phyloP scores from a whole-genome alignment of 2,888 invertebrate species.

The Tridacna crocea region DNA sequence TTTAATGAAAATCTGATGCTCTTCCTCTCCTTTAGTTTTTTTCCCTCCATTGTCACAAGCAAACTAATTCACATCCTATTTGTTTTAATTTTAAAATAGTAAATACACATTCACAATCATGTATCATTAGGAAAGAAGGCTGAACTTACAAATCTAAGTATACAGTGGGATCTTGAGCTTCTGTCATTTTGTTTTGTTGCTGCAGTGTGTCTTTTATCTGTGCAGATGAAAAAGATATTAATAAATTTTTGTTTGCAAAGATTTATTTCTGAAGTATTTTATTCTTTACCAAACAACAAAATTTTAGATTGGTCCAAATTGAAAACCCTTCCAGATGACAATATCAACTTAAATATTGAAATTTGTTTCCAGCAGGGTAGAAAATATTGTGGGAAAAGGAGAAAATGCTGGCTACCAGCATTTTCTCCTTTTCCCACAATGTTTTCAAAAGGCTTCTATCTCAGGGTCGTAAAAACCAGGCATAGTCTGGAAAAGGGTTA shows the following conservation, averaged over 20 bases:
- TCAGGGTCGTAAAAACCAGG: too few relatives aligned
- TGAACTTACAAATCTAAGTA: slow-evolving; percentile 92
- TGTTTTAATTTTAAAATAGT: too few relatives aligned
- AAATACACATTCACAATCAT: not conserved
- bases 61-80: too few relatives aligned
- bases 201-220: slow-evolving; percentile 88
- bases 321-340: not conserved
- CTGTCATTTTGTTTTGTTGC: slow-evolving; percentile 94
- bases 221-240: not conserved
- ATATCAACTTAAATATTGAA: too few relatives aligned
- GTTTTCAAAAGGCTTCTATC: too few relatives aligned
- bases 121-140: not conserved
- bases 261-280: not conserved
- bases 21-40: too few relatives aligned
- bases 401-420: slow-evolving; percentile 5
- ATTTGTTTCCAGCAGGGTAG: not conserved
- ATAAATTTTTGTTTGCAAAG: too few relatives aligned
- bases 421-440: slow-evolving; percentile 8
- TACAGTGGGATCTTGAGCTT: slow-evolving; percentile 95
- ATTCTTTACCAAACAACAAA: slow-evolving; percentile 2
- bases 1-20: too few relatives aligned
- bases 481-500: too few relatives aligned
- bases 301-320: slow-evolving; percentile 6
- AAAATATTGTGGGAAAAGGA: not conserved
- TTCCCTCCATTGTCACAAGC: too few relatives aligned